Evolutionary conservation across 1,140 invertebrate species (phyloP).

Genomic region (Neodiprion lecontei): DNA sequence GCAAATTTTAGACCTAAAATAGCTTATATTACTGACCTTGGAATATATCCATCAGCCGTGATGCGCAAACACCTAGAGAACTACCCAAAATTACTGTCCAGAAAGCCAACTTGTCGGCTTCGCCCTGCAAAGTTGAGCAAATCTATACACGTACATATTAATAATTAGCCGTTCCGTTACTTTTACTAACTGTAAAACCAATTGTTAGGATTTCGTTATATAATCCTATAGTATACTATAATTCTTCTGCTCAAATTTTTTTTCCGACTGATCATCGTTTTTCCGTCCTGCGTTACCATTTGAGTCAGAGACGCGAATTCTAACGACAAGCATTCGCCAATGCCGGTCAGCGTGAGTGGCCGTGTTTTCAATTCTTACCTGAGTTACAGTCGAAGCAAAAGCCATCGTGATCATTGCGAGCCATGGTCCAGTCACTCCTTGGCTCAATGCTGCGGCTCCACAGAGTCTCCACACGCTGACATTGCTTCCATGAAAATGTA

Average conservation of each 20-base stretch:
- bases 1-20: too few species aligned
- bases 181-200: too few species aligned
- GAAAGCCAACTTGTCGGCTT: conserved; percentile 49
- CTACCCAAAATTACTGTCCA: conserved; percentile 52
- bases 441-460: conserved; percentile 51
- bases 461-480: conserved; percentile 53
- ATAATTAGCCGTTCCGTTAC: too few species aligned
- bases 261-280: too few species aligned
- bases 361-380: conserved; percentile 36
- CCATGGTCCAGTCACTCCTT: conserved; percentile 58
- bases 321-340: too few species aligned
- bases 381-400: conserved; percentile 46
- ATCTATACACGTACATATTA: too few species aligned
- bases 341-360: too few species aligned
- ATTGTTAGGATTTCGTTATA: too few species aligned
- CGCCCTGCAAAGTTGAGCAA: conserved; percentile 31
- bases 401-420: conserved; percentile 55
- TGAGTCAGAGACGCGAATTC: too few species aligned
- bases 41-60: conserved; percentile 47
- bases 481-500: conserved; percentile 42
- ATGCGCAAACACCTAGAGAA: conserved; percentile 42
- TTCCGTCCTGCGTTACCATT: too few species aligned
- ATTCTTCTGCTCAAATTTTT: too few species aligned
- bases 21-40: conserved; percentile 28
- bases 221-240: too few species aligned